These are phyloP conservation scores for Thamnophis sirtalis DNA, from an alignment of 2,113 vertebrate genomes.

Conservation along the genomic window DNA sequence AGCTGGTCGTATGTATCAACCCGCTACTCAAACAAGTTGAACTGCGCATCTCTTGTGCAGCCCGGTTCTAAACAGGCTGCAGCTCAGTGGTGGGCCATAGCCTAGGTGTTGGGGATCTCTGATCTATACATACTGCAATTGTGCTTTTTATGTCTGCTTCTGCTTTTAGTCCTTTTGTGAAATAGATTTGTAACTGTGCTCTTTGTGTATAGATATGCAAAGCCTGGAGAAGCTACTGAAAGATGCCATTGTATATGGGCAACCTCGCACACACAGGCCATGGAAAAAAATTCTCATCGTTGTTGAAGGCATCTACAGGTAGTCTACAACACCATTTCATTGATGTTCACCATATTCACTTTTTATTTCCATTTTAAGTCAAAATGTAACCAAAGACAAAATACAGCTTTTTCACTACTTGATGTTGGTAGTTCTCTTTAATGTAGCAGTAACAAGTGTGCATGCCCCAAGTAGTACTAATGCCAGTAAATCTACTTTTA, in stretches of 20 bases:
- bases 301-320: constrained; percentile 98
- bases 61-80: neutral
- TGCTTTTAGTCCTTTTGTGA: constrained; percentile 39
- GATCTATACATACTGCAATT: neutral
- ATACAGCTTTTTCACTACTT: neutral
- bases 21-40: neutral
- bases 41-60: neutral
- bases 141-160: constrained; percentile 28
- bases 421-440: neutral
- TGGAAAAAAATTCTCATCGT: constrained; percentile 99
- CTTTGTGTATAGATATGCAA: constrained; percentile 86
- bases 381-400: neutral
- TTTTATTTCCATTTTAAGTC: constrained; percentile 39
- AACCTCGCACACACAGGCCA: constrained; percentile 90
- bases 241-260: constrained; percentile 93
- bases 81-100: no score
- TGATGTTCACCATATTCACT: constrained; percentile 26
- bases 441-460: neutral
- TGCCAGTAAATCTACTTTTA: neutral
- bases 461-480: constrained; percentile 17
- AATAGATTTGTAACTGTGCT: constrained; percentile 32
- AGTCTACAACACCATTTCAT: constrained; percentile 48
- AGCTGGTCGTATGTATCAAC: neutral
- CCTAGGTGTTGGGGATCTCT: no score
- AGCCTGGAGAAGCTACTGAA: constrained; percentile 94